Evolutionary conservation across 2,113 vertebrate genomes (phyloP), one percentile per base, ranked within the genome.

Genomic region (Oncorhynchus nerka): DNA sequence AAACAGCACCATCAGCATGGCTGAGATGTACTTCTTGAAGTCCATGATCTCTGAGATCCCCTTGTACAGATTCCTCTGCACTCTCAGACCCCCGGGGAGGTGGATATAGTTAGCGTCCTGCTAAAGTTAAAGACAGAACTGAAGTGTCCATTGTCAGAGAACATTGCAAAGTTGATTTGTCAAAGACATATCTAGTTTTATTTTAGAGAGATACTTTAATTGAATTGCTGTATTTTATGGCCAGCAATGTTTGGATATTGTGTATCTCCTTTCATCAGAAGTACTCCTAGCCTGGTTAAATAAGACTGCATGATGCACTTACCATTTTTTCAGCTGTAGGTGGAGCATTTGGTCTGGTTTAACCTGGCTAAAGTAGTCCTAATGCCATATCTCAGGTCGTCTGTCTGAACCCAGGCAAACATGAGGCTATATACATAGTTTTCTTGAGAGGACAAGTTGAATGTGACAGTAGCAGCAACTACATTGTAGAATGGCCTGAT

Each of bases 21-120:
- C 92, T 1, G 89, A 90, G 1, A 89, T 90, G 79, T 93, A 93
- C 71, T 93, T 93, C 80, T 91, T 92, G 84, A 86, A 93, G 85
- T 93, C 92, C 15, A 78, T 77, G 0, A 91, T 90, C 82, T 91
- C 90, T n/a, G 89, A 85, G 5, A 93, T 79, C 3, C 89, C 86
- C 73, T 91, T 85, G 12, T 93, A 93, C 62, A 92, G 91, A 74
- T 83, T 91, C 75, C 81, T 92, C 6, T 84, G 91, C 12, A 93
- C 89, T 45, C 79, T 77, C 26, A 93, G 85, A 68, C 79, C 85
- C 91, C 12, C 39, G 1, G 51, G 51, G 51, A 1, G 91, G 69
- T 1, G 92, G 87, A 76, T 90, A 90, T 15, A 91, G 45, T 30
- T 82, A 19, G 88, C 86, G 4, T 92, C 85, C 89, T 90, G 59